phyloP scores from a whole-genome alignment of 2,113 vertebrate species.

The Gobius niger region DNA sequence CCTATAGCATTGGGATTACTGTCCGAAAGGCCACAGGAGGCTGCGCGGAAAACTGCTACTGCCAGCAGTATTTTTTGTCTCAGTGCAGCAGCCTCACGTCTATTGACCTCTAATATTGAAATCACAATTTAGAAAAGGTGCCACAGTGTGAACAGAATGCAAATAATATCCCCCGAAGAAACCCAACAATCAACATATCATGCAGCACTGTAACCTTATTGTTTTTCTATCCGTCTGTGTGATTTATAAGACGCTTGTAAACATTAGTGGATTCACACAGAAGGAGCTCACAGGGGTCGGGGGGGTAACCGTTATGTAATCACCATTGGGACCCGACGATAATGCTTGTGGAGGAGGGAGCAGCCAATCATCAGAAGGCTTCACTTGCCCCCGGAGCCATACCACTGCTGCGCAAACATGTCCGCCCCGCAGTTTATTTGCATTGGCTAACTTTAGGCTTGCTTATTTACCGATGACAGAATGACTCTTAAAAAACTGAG shows the following conservation, averaged over 20 bases:
- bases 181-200: not conserved
- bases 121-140: not conserved
- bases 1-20: conserved; percentile 65
- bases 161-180: not conserved
- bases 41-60: conserved; percentile 57
- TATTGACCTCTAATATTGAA: conserved; percentile 30
- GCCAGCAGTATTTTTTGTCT: conserved; percentile 66
- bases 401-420: conserved; percentile 62
- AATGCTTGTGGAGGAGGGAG: conserved; percentile 29
- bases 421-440: conserved; percentile 57
- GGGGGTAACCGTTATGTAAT: conserved; percentile 59
- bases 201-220: not conserved
- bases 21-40: conserved; percentile 49
- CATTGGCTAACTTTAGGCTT: conserved; percentile 53
- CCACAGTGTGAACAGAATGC: not conserved
- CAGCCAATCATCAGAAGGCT: conserved; percentile 43
- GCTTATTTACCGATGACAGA: conserved; percentile 43
- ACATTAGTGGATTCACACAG: conserved; percentile 41
- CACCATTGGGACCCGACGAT: conserved; percentile 48
- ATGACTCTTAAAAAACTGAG: conserved; percentile 10
- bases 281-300: conserved; percentile 38
- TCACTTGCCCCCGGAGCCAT: conserved; percentile 37
- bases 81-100: conserved; percentile 16
- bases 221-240: conserved; percentile 12
- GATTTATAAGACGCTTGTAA: conserved; percentile 31